These are phyloP conservation scores for Caerostris extrusa DNA, from an alignment of 1,140 invertebrate species.

Conservation along the genomic window DNA sequence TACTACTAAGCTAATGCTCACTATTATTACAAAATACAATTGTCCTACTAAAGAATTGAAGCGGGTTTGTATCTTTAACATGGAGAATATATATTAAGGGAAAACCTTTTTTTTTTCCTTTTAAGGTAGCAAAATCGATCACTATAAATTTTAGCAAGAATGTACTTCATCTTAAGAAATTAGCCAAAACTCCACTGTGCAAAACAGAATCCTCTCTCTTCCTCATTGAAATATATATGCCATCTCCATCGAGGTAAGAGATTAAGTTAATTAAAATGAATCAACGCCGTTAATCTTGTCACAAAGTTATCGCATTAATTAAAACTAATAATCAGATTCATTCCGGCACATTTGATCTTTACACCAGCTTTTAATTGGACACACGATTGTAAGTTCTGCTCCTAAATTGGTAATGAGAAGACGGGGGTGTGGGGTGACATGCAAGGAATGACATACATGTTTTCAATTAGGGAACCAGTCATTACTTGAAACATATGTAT, in stretches of 20 bases:
- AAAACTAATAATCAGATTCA: slow-evolving; percentile 74
- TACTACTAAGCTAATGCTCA: too few relatives aligned
- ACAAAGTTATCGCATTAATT: slow-evolving; percentile 76
- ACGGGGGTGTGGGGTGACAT: neutral
- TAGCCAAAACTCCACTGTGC: neutral
- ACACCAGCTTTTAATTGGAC: slow-evolving; percentile 66
- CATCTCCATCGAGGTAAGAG: neutral
- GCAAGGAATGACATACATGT: neutral
- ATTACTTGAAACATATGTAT: slow-evolving; percentile 62
- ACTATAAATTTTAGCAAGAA: neutral
- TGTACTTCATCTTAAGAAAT: neutral
- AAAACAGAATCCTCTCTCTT: slow-evolving; percentile 24
- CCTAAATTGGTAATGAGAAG: slow-evolving; percentile 72
- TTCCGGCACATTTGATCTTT: slow-evolving; percentile 67
- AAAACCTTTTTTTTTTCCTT: neutral
- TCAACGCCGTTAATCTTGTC: slow-evolving; percentile 71
- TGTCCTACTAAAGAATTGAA: too few relatives aligned
- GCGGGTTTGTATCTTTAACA: too few relatives aligned
- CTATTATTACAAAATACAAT: too few relatives aligned
- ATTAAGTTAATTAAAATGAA: slow-evolving; percentile 70
- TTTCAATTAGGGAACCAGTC: slow-evolving; percentile 19
- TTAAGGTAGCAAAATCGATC: neutral
- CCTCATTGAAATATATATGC: slow-evolving; percentile 50
- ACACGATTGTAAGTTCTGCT: slow-evolving; percentile 51
- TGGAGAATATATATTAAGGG: too few relatives aligned